Conservation (phyloP, 2,113 vertebrate genomes). For the Malurus elegans region DNA sequence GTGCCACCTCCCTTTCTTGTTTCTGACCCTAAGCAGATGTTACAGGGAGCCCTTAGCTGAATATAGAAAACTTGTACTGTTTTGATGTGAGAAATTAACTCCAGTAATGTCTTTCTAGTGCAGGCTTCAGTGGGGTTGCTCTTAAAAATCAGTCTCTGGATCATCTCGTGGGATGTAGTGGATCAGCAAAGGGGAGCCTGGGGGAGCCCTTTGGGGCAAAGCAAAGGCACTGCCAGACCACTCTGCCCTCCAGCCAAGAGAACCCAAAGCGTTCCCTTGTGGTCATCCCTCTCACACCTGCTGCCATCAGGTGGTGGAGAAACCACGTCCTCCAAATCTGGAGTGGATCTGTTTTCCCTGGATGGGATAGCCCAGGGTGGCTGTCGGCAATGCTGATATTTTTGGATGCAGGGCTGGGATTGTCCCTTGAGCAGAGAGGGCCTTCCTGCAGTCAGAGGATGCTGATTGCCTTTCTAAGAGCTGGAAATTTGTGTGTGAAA, state of each 20-base stretch:
- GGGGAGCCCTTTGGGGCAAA: background rate
- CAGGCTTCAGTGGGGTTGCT: background rate
- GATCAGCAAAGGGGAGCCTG: background rate
- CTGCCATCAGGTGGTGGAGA: background rate
- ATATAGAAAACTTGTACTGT: background rate
- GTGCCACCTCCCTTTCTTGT: background rate
- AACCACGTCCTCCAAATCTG: accelerated
- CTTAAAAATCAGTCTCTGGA: background rate
- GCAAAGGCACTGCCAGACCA: background rate
- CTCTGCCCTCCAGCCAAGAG: background rate
- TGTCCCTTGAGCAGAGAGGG: background rate
- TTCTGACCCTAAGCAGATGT: background rate
- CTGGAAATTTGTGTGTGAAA: background rate
- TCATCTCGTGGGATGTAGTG: accelerated
- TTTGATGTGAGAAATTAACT: background rate
- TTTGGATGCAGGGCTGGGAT: background rate
- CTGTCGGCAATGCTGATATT: accelerated
- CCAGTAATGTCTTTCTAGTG: background rate
- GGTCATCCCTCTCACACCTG: background rate
- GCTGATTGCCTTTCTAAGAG: background rate
- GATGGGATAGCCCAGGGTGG: background rate
- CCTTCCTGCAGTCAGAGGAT: background rate
- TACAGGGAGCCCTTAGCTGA: background rate
- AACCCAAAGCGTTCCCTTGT: background rate
- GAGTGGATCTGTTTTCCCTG: background rate